Evolutionary conservation across 2,888 invertebrate genomes (phyloP).

Genomic region (Cordylochernes scorpioides): DNA sequence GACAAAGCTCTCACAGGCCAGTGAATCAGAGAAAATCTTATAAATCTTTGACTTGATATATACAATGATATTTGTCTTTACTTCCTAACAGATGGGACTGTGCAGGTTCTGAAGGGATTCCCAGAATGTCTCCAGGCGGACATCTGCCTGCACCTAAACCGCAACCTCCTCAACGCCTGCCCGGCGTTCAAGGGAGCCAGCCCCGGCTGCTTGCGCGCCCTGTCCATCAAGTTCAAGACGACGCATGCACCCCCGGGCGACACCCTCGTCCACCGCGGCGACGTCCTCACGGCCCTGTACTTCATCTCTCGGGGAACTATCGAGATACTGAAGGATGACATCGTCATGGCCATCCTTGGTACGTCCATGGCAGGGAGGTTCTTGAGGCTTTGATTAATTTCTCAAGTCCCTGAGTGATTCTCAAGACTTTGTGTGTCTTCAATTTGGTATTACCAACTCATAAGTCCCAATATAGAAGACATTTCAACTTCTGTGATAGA

Average conservation of each 20-base stretch:
- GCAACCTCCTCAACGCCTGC: slow-evolving; percentile 76
- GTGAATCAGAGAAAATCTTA: too few species aligned
- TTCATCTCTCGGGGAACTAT: slow-evolving; percentile 91
- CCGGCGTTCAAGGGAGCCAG: slow-evolving; percentile 84
- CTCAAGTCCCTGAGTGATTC: too few species aligned
- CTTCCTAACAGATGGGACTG: too few species aligned
- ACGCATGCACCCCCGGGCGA: slow-evolving; percentile 86
- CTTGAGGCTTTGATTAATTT: too few species aligned
- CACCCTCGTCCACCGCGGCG: slow-evolving; percentile 79
- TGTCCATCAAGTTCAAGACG: slow-evolving; percentile 83
- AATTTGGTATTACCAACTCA: too few species aligned
- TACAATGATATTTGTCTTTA: too few species aligned
- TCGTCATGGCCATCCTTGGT: slow-evolving; percentile 92
- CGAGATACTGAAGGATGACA: slow-evolving; percentile 85
- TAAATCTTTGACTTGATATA: too few species aligned
- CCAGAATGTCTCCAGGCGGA: slow-evolving; percentile 96
- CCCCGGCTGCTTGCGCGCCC: slow-evolving; percentile 80
- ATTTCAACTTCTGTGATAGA: too few species aligned
- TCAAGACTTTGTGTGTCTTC: too few species aligned
- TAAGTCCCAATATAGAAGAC: too few species aligned
- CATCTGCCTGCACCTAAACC: slow-evolving; percentile 86
- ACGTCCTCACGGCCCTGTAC: slow-evolving; percentile 80
- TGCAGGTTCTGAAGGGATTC: slow-evolving; percentile 60
- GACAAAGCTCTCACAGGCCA: too few species aligned
- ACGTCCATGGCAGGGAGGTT: slow-evolving; percentile 18